Evolutionary conservation across 2,113 vertebrate species (phyloP).

Genomic region (Redunca redunca): DNA sequence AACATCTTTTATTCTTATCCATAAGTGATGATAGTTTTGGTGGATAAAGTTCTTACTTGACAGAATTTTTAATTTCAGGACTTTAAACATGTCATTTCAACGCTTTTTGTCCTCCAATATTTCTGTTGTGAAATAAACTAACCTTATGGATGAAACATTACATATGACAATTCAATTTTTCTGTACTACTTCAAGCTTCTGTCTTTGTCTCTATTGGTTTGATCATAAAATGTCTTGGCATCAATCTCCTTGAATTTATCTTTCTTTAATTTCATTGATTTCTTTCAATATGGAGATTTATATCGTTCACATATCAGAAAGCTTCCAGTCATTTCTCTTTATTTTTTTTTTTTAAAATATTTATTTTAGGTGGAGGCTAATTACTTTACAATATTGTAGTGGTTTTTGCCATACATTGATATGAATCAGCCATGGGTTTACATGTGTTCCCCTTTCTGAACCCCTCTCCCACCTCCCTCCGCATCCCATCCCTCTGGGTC

Average conservation of each 20-base stretch:
- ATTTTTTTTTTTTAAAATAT: background rate
- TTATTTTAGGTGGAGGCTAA: too few relatives aligned
- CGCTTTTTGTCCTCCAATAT: background rate
- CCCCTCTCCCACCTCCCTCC: too few relatives aligned
- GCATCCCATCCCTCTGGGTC: too few relatives aligned
- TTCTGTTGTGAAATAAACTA: background rate
- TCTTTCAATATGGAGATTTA: background rate
- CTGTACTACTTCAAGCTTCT: background rate
- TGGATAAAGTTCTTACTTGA: background rate
- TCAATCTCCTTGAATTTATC: background rate
- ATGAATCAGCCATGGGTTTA: too few relatives aligned
- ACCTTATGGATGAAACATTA: background rate
- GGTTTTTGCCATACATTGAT: too few relatives aligned
- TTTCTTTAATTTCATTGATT: background rate
- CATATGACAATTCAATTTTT: background rate
- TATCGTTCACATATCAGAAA: background rate
- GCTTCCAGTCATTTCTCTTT: background rate
- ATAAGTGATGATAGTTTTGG: background rate
- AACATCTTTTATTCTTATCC: background rate
- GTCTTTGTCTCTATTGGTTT: background rate
- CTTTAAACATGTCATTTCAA: background rate
- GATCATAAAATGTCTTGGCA: background rate
- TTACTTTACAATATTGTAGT: too few relatives aligned
- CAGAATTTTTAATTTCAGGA: background rate
- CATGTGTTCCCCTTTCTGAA: too few relatives aligned